Evolutionary conservation across 2,888 invertebrate genomes (phyloP), one percentile per base, ranked within the genome.

Genomic region (Platypus cylindrus): DNA sequence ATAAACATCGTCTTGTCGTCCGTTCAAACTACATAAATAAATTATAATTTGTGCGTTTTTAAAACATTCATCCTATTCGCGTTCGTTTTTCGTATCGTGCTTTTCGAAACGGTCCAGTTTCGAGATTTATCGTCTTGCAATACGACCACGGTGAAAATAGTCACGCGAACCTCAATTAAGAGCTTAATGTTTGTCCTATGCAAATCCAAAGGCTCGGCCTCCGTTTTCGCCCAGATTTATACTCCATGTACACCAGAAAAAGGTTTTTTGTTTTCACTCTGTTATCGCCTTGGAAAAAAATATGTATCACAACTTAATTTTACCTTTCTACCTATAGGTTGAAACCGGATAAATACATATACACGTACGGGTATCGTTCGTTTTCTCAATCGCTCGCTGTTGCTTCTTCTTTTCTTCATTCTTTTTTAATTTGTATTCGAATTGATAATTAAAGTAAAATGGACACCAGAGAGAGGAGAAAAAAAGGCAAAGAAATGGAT

Each of bases 141-240:
- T 26, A 31, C 30, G 32, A 30, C 36, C 22, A 23, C 30, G 32
- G 36, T 36, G 51, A 50, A 49, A 49, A 48, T 46, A 47, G 50
- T 51, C 53, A 53, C 53, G 53, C 53, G 45, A 52, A 42, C 44
- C 48, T 52, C 49, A 53, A 54, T 54, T 54, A 53, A 54, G 50
- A 48, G 48, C 48, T 51, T 53, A 54, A 54, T 50, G 52, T 50
- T 51, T 46, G 51, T 53, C 51, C 49, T 48, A 54, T 54, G 54
- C 45, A 54, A 54, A 54, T 54, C 44, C 45, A 38, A 46, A 46
- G 41, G 43, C 43, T 38, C 34, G 40, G 40, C 40, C 43, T 37
- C 38, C 36, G 38, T 34, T 42, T 39, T 35, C 26, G 40, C 41
- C n/a, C 44, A 50, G 48, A 53, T 53, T 51, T 53, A 53, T 52